Evolutionary conservation across 2,888 invertebrate species (phyloP).

Genomic region (Luffia ferchaultella): DNA sequence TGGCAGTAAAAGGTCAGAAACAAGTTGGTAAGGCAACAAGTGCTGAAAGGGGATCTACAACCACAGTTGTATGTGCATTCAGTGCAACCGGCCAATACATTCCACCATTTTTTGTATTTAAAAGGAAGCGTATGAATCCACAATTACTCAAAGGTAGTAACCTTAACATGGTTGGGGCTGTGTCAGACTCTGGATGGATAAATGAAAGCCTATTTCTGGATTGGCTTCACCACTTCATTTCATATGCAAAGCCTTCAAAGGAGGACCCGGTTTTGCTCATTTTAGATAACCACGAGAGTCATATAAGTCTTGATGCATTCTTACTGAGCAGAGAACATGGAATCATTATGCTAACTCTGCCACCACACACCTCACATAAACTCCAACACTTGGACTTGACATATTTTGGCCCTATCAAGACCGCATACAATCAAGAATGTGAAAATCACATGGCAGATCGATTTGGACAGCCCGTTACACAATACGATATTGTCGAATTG

Average conservation of each 20-base stretch:
- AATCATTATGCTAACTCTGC: constrained; percentile 20
- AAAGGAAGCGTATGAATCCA: constrained; percentile 20
- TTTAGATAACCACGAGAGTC: constrained; percentile 21
- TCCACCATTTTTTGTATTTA: constrained; percentile 31
- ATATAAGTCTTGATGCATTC: constrained; percentile 17
- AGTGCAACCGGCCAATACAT: constrained; percentile 27
- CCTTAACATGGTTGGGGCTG: constrained; percentile 16
- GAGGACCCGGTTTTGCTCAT: constrained; percentile 19
- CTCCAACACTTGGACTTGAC: constrained; percentile 18
- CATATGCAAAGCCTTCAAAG: constrained; percentile 15
- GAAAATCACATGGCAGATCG: constrained; percentile 17
- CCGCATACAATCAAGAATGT: constrained; percentile 20
- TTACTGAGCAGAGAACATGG: constrained; percentile 17
- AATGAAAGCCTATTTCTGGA: constrained; percentile 22
- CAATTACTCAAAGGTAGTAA: constrained; percentile 18
- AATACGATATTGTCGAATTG: constrained; percentile 19
- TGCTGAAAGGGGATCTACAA: constrained; percentile 21
- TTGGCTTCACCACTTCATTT: constrained; percentile 23
- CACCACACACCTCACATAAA: constrained; percentile 23
- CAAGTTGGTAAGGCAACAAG: constrained; percentile 26
- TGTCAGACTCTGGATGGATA: constrained; percentile 22
- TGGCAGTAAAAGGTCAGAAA: constrained; percentile 24
- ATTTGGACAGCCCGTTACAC: constrained; percentile 15
- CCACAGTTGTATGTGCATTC: constrained; percentile 28
- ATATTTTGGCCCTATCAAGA: constrained; percentile 23